phyloP scores from a whole-genome alignment of 2,113 vertebrate genomes.

The Calonectris borealis region DNA sequence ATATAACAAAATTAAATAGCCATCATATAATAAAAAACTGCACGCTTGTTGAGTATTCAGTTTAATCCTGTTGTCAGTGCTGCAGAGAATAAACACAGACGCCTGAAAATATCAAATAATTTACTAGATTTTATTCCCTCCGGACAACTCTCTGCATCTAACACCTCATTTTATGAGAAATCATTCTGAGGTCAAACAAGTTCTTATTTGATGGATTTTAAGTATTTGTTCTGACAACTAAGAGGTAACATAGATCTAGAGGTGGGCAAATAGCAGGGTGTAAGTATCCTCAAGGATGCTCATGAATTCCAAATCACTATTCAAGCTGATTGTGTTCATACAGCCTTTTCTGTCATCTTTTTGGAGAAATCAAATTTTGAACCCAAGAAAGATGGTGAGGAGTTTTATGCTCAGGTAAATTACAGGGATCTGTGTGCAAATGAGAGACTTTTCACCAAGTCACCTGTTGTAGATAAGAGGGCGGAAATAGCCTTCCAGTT shows the following conservation, averaged over 20 bases:
- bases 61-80: slow-evolving; percentile 55
- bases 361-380: neutral
- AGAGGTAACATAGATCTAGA: slow-evolving; percentile 42
- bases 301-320: neutral
- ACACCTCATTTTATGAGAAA: slow-evolving; percentile 66
- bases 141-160: slow-evolving; percentile 42
- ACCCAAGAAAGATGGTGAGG: neutral
- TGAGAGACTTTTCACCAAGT: neutral
- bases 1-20: slow-evolving; percentile 23
- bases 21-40: slow-evolving; percentile 40
- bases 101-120: slow-evolving; percentile 65
- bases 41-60: slow-evolving; percentile 43
- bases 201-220: slow-evolving; percentile 65
- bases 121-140: slow-evolving; percentile 62
- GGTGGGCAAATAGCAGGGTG: neutral
- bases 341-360: neutral
- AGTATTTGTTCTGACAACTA: slow-evolving; percentile 53
- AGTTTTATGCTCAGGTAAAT: neutral
- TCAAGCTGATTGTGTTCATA: neutral
- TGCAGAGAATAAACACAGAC: slow-evolving; percentile 56
- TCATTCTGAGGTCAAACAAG: slow-evolving; percentile 69
- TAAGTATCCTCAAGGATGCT: neutral
- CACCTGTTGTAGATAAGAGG: neutral
- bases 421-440: neutral
- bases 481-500: neutral